Evolutionary conservation across 2,888 invertebrate genomes (phyloP).

Genomic region (Heliconius ismenius): DNA sequence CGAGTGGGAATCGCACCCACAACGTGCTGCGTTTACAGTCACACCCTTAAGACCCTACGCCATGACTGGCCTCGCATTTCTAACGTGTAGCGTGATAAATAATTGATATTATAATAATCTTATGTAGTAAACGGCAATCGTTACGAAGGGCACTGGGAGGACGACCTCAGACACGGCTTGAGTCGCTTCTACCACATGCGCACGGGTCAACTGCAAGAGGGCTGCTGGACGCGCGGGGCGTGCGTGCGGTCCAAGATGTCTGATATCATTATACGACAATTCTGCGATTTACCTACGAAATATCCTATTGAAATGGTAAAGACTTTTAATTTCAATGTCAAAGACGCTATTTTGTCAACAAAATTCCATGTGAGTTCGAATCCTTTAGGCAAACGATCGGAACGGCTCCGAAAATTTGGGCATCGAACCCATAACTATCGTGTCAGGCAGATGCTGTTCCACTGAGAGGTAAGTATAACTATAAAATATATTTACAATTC

Average conservation of each 20-base stretch:
- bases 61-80: neutral
- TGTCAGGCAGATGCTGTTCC: neutral
- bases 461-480: neutral
- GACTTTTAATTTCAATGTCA: neutral
- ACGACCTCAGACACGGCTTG: slow-evolving; percentile 81
- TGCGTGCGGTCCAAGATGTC: slow-evolving; percentile 81
- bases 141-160: slow-evolving; percentile 84
- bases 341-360: no score
- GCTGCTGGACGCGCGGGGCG: slow-evolving; percentile 82
- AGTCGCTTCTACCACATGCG: slow-evolving; percentile 84
- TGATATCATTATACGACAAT: slow-evolving; percentile 83
- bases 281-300: slow-evolving; percentile 74
- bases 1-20: no score
- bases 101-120: neutral
- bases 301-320: slow-evolving; percentile 80
- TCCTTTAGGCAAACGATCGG: no score
- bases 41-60: no score
- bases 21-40: no score
- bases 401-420: no score
- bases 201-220: slow-evolving; percentile 85
- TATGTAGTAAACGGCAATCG: slow-evolving; percentile 80
- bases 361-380: no score
- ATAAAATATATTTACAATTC: neutral
- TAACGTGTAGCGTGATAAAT: neutral
- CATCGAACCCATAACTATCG: neutral